These are phyloP conservation scores for Acipenser ruthenus DNA, from an alignment of 2,797 vertebrate genomes.

Conservation along the genomic window DNA sequence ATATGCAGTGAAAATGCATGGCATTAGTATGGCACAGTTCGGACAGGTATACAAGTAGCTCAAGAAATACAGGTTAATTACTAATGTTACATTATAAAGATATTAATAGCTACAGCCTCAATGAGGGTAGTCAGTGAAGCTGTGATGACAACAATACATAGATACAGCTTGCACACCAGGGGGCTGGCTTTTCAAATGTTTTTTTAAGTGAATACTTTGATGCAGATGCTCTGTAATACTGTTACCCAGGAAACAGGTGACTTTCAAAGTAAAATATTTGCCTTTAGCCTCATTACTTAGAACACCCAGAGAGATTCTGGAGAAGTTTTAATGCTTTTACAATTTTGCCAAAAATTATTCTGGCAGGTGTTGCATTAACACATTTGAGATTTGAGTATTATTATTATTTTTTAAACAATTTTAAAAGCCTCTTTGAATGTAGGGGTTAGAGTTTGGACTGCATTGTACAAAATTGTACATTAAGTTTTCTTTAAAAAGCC, in stretches of 20 bases:
- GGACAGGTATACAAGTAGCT: too few relatives aligned
- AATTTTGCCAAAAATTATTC: neutral
- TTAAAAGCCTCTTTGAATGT: too few relatives aligned
- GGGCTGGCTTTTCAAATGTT: neutral
- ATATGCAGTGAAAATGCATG: too few relatives aligned
- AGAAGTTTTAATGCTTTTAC: neutral
- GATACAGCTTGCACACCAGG: neutral
- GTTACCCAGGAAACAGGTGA: slow-evolving; percentile 9
- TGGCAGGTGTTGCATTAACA: neutral
- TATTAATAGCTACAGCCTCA: neutral
- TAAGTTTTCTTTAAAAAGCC: too few relatives aligned
- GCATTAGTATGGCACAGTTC: too few relatives aligned
- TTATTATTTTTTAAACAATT: too few relatives aligned
- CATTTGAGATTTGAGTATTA: too few relatives aligned
- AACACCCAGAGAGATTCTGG: neutral
- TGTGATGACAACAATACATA: slow-evolving; percentile 1
- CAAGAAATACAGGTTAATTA: too few relatives aligned
- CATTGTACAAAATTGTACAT: too few relatives aligned
- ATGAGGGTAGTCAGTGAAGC: neutral
- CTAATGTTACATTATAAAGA: too few relatives aligned
- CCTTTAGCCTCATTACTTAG: neutral
- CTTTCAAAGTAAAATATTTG: slow-evolving; percentile 2
- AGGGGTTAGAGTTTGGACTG: too few relatives aligned
- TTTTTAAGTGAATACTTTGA: neutral
- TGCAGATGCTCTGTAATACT: neutral